These are phyloP conservation scores for Littorina saxatilis DNA, from an alignment of 1,140 invertebrate species.

Conservation along the genomic window DNA sequence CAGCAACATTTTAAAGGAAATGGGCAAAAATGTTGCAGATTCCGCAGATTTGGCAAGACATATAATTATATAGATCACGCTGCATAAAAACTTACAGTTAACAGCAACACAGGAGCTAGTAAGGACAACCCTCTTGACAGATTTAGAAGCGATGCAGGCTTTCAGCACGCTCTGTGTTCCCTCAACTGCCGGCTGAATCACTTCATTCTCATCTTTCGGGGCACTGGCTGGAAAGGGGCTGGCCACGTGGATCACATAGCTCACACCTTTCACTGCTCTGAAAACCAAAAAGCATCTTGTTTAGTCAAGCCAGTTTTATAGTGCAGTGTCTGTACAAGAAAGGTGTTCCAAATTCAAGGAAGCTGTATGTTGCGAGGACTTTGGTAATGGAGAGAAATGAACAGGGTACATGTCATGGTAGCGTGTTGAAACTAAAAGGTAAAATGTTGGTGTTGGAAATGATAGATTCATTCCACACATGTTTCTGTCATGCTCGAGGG, in stretches of 20 bases:
- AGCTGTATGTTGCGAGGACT: neutral
- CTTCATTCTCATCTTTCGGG: constrained; percentile 75
- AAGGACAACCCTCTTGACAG: constrained; percentile 79
- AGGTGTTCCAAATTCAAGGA: neutral
- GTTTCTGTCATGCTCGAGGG: no score
- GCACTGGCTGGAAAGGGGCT: constrained; percentile 78
- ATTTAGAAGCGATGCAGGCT: constrained; percentile 76
- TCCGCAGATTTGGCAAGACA: no score
- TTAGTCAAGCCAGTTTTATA: neutral
- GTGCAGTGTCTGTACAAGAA: neutral
- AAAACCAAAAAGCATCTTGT: constrained; percentile 33
- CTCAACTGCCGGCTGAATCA: constrained; percentile 79
- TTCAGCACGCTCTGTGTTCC: constrained; percentile 79
- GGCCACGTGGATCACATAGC: constrained; percentile 79
- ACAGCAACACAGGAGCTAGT: constrained; percentile 79
- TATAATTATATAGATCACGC: no score
- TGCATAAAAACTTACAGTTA: constrained; percentile 73
- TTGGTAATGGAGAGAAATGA: neutral
- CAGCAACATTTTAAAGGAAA: no score
- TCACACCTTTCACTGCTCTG: constrained; percentile 78
- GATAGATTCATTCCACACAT: neutral
- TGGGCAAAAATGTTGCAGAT: no score
- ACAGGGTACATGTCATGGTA: no score
- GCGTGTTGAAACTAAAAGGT: neutral
- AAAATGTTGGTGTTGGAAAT: neutral